Percentiles rank a stretch among this genome's conserved stretches.
phyloP scores from a whole-genome alignment of 2,113 vertebrate species.

The Rhagologus leucostigma region DNA sequence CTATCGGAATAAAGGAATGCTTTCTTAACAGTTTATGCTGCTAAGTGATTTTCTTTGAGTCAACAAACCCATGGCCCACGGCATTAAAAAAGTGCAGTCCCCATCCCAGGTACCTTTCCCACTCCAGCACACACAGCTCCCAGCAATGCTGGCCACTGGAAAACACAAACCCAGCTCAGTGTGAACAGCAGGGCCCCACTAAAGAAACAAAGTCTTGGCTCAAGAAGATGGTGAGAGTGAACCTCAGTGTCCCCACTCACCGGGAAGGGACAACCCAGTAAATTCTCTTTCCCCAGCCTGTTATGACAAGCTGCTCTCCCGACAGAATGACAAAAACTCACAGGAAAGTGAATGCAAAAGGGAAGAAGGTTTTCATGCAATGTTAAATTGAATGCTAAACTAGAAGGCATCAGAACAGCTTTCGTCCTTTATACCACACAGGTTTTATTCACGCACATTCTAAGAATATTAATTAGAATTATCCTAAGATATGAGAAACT shows the following conservation, averaged over 20 bases:
- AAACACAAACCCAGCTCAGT: not conserved
- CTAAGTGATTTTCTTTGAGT: not conserved
- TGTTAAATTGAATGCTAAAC: not conserved
- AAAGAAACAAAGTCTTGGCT: not conserved
- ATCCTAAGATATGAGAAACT: too few relatives aligned
- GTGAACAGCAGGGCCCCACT: not conserved
- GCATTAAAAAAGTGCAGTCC: too few relatives aligned
- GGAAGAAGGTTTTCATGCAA: not conserved
- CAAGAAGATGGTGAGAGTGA: not conserved
- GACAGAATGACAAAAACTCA: not conserved
- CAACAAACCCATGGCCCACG: too few relatives aligned
- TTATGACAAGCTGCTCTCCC: not conserved
- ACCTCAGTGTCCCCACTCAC: not conserved
- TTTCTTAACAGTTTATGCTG: not conserved
- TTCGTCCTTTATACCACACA: not conserved
- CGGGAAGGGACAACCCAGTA: not conserved
- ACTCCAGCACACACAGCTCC: not conserved
- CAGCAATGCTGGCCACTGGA: too few relatives aligned
- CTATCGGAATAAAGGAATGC: not conserved
- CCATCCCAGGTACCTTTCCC: not conserved
- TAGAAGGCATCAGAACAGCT: not conserved
- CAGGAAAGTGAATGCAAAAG: not conserved
- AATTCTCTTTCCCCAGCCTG: not conserved
- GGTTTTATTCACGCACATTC: too few relatives aligned
- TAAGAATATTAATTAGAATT: too few relatives aligned